Conservation (phyloP, 2,113 vertebrate species). For the Illadopsis cleaveri region DNA sequence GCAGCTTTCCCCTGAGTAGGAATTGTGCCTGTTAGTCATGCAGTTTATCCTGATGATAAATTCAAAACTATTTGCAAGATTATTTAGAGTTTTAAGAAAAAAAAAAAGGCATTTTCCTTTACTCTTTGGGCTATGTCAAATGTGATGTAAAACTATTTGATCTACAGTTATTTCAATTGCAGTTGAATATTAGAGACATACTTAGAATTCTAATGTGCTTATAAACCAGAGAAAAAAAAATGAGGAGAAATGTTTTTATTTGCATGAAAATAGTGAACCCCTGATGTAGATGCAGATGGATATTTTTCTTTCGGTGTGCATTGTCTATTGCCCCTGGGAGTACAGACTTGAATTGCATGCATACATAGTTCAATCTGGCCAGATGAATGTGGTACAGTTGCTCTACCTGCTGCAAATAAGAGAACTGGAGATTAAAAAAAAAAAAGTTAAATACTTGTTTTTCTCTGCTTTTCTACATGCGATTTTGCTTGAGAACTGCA, state of each 20-base stretch:
- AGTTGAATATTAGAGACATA: not conserved
- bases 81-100: not conserved
- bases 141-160: not conserved
- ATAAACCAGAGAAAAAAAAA: not conserved
- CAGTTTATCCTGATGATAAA: conserved; percentile 29
- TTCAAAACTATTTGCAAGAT: conserved; percentile 2
- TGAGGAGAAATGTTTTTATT: not conserved
- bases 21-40: not conserved
- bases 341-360: not conserved
- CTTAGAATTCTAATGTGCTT: not conserved
- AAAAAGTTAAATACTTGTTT: not conserved
- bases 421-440: not conserved
- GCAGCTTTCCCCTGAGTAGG: not conserved
- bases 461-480: not conserved
- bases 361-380: not conserved
- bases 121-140: not conserved
- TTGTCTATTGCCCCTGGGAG: not conserved
- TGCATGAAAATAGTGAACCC: not conserved
- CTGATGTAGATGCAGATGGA: not conserved
- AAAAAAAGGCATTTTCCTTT: not conserved
- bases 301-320: not conserved
- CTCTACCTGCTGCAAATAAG: not conserved
- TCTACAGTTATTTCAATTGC: not conserved
- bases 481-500: not conserved
- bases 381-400: not conserved